Base-by-base conservation (phyloP, 2,888 invertebrate species). In the Polia nebulosa region DNA sequence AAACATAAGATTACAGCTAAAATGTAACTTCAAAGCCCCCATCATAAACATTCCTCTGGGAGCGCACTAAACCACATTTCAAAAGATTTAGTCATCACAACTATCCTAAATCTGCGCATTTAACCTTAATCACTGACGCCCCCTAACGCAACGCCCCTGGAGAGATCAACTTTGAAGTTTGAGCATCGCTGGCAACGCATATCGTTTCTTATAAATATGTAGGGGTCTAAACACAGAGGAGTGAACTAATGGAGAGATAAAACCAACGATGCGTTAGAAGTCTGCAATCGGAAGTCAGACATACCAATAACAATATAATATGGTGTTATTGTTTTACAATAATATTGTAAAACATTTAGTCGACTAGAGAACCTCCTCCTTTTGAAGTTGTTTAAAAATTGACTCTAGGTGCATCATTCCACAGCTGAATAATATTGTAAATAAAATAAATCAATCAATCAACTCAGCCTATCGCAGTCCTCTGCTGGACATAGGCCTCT, bases 201-300 rank as follows among this genome's bases (percentile, higher is more conserved):
- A 76, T 53, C 63, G 69, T 62, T 76, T 74, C 78, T 68, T 83
- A 72, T 69, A 71, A 73, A 74, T 80, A 73, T 72, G 52, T 66
- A 62, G 58, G 45, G 17, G 44, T 22, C 25, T 29, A 44, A 45
- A 49, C 51, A 56, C 39, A 53, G 66, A 71, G 53, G 32, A 77
- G 7, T 20, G 22, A 63, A 32, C 15, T 41, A 70, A 77, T 63
- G 58, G 47, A 71, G 53, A 44, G 32, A 20, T 41, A 20, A 52
- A 20, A 17, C 11, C 20, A 57, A 39, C 25, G 29, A 15, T 29
- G 56, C 36, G 29, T 1, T 9, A 9, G 34, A 45, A 45, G 11
- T 17, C n/a, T 44, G 13, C 32, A 25, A 49, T 32, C 39, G 5
- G 13, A 52, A 52, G 52, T 32, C 32, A n/a, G 32, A n/a, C 20